Percentiles rank a stretch among this genome's conserved stretches.
These are phyloP conservation scores for Nymphalis urticae DNA, from an alignment of 2,888 invertebrate genomes.

Conservation along the genomic window DNA sequence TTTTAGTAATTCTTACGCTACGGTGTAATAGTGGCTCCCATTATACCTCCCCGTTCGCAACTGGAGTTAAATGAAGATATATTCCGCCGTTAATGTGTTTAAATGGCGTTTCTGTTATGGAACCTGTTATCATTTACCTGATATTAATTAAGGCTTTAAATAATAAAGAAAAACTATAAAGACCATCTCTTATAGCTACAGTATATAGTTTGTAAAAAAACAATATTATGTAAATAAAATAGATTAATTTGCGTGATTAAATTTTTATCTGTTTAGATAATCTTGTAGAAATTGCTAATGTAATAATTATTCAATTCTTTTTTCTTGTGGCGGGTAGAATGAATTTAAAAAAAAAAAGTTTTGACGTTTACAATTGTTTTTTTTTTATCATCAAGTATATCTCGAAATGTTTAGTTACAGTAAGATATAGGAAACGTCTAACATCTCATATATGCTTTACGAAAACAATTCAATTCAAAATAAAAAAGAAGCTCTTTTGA, in stretches of 20 bases:
- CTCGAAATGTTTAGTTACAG: too few relatives aligned
- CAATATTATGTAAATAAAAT: background rate
- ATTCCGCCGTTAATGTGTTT: constrained; percentile 52
- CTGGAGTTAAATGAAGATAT: constrained; percentile 63
- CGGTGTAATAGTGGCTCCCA: constrained; percentile 51
- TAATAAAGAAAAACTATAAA: constrained; percentile 8
- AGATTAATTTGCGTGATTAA: background rate
- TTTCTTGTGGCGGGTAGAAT: too few relatives aligned
- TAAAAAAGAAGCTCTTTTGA: too few relatives aligned
- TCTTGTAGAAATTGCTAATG: too few relatives aligned
- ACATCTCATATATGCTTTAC: too few relatives aligned
- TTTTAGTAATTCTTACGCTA: background rate
- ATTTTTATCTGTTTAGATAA: too few relatives aligned
- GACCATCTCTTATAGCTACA: background rate
- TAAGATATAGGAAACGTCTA: too few relatives aligned
- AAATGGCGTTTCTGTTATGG: constrained; percentile 41
- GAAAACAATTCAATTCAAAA: too few relatives aligned
- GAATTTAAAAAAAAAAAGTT: too few relatives aligned
- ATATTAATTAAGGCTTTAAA: constrained; percentile 36
- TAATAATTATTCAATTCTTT: too few relatives aligned
- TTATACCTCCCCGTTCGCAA: constrained; percentile 40
- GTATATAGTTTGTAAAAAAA: background rate
- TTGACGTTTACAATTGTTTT: too few relatives aligned
- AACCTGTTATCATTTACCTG: constrained; percentile 38
- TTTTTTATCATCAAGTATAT: too few relatives aligned